Conservation (phyloP, 2,888 invertebrate genomes). For the Microplitis manilae region DNA sequence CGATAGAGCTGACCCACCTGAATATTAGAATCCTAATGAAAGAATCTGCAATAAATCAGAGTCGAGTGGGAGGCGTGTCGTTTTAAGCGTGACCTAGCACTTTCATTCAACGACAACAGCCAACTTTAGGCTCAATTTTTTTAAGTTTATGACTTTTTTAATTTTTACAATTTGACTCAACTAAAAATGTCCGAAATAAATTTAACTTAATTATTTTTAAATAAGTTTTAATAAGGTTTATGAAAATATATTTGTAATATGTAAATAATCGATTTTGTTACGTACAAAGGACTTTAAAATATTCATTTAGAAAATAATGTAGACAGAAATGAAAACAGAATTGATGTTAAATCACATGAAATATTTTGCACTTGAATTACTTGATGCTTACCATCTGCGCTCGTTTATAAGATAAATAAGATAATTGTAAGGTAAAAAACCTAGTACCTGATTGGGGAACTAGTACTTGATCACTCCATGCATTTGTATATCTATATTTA, state of each 20-base stretch:
- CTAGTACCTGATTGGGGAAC: too few species aligned
- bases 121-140: constrained; percentile 41
- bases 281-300: too few species aligned
- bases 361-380: too few species aligned
- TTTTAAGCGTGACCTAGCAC: constrained; percentile 57
- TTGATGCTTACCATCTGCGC: too few species aligned
- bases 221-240: not conserved
- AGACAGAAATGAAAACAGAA: too few species aligned
- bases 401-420: too few species aligned
- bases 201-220: not conserved
- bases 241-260: not conserved
- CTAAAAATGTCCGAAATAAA: not conserved
- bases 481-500: too few species aligned
- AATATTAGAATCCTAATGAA: constrained; percentile 57
- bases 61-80: constrained; percentile 50
- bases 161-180: constrained; percentile 13
- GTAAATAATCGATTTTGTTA: not conserved
- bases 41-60: constrained; percentile 60
- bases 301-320: too few species aligned
- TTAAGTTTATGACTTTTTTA: constrained; percentile 44
- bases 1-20: constrained; percentile 47
- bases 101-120: constrained; percentile 45
- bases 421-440: too few species aligned
- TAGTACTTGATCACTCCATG: too few species aligned
- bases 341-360: too few species aligned